Evolutionary conservation across 2,888 invertebrate species (phyloP).

Genomic region (Miltochrista miniata): DNA sequence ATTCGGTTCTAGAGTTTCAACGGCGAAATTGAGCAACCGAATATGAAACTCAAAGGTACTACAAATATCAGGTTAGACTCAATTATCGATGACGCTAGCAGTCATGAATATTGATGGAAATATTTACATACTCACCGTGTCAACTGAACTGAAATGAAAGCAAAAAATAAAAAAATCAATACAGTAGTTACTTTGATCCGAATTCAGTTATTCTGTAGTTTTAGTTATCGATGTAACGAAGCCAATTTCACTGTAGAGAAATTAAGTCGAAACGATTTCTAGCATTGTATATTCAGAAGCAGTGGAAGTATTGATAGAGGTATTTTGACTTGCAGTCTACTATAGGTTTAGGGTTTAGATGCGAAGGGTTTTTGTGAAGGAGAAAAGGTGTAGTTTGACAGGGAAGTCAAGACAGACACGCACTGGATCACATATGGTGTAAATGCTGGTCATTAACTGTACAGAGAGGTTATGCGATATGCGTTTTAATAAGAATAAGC

Average conservation of each 20-base stretch:
- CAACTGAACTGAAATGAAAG: conserved; percentile 46
- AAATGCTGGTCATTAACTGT: too few species aligned
- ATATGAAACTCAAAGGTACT: conserved; percentile 55
- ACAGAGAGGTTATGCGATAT: too few species aligned
- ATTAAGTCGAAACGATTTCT: too few species aligned
- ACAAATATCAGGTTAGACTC: too few species aligned
- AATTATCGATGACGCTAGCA: conserved; percentile 64
- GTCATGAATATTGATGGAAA: conserved; percentile 73
- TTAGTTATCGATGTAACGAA: conserved; percentile 29
- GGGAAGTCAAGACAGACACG: too few species aligned
- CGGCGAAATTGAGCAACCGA: conserved; percentile 33
- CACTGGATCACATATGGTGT: too few species aligned
- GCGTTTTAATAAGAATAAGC: too few species aligned
- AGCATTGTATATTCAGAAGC: too few species aligned
- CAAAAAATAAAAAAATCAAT: conserved; percentile 44
- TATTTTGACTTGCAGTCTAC: background rate
- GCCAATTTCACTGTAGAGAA: conserved; percentile 7
- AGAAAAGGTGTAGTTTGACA: too few species aligned
- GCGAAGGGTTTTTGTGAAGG: too few species aligned
- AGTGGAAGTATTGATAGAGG: too few species aligned
- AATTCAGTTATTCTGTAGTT: conserved; percentile 34
- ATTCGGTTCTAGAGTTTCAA: conserved; percentile 5
- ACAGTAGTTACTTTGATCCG: conserved; percentile 32
- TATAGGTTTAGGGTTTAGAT: too few species aligned
- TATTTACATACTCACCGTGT: conserved; percentile 66